Evolutionary conservation across 2,113 vertebrate species (phyloP).

Genomic region (Myrmophylax atrothorax): DNA sequence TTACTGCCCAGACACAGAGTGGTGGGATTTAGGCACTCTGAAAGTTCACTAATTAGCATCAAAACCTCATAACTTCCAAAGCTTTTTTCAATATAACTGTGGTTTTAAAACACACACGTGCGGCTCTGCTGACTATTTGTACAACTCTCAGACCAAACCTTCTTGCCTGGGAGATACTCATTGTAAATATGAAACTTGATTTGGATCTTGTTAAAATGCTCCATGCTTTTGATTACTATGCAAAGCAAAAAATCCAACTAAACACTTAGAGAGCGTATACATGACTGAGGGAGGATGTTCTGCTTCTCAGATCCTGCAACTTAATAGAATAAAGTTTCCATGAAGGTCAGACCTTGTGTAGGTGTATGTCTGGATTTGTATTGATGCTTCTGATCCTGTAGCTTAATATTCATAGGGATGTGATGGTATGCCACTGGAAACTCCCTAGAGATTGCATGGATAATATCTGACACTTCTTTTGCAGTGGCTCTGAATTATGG

Average conservation of each 20-base stretch:
- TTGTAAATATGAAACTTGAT: background rate
- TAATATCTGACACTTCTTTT: background rate
- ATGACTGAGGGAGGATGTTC: background rate
- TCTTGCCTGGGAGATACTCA: background rate
- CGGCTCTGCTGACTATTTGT: background rate
- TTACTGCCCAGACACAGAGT: background rate
- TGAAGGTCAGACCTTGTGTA: background rate
- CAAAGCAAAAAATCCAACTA: background rate
- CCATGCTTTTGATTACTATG: background rate
- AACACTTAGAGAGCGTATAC: background rate
- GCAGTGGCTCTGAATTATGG: constrained; percentile 82
- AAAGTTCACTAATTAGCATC: background rate
- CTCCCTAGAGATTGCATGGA: background rate
- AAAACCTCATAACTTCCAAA: background rate
- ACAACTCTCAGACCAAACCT: background rate
- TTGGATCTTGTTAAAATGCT: background rate
- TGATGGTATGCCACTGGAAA: background rate
- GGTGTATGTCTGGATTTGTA: background rate
- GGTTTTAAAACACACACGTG: background rate
- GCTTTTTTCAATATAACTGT: background rate
- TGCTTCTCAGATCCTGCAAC: background rate
- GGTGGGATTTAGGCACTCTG: background rate
- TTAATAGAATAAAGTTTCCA: background rate
- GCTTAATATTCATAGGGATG: background rate
- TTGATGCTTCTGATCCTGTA: background rate